Evolutionary conservation across 2,113 vertebrate genomes (phyloP), one percentile per base, ranked within the genome.

Genomic region (Pelecanus crispus): DNA sequence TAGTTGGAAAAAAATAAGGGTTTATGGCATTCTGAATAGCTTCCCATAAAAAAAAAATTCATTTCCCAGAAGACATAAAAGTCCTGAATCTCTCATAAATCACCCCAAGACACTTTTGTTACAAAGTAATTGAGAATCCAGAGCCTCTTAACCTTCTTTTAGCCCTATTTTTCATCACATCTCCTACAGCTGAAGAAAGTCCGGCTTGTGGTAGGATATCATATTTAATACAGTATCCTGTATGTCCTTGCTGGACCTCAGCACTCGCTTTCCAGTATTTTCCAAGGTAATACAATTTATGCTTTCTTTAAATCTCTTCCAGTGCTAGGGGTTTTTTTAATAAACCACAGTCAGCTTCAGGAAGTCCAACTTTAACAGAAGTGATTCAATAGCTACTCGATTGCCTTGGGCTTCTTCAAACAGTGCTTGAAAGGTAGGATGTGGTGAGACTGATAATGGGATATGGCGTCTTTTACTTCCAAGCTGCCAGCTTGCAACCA

Each of bases 121-220:
- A 80, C 66, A 70, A 92, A 94, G 92, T 85, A 97, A 96, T 92
- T 96, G 92, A 91, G 83, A 89, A 90, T 91, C 86, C 26, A 15
- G 36, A 94, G 83, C 63, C 86, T 95, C 94, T 96, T 96, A 89
- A 97, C 92, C 96, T 95, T 94, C 94, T 94, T 91, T 94, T 84
- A 90, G 86, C 20, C 81, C 56, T 80, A n/a, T 92, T 89, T 95
- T 96, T 95, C 94, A 97, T 89, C 70, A 55, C 81, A 62, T 82
- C 62, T 89, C 84, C 83, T 89, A 44, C 7, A 94, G 81, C 34
- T 82, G 66, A 81, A 92, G 56, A 40, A 91, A 94, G 61, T 77
- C 65, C 56, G 96, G 36, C 73, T 86, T 86, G 77, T 91, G 36
- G 44, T 92, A 68, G 82, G 59, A 29, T 90, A 72, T 56, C 65